Evolutionary conservation across 2,888 invertebrate genomes (phyloP).

Genomic region (Euplexia lucipara): DNA sequence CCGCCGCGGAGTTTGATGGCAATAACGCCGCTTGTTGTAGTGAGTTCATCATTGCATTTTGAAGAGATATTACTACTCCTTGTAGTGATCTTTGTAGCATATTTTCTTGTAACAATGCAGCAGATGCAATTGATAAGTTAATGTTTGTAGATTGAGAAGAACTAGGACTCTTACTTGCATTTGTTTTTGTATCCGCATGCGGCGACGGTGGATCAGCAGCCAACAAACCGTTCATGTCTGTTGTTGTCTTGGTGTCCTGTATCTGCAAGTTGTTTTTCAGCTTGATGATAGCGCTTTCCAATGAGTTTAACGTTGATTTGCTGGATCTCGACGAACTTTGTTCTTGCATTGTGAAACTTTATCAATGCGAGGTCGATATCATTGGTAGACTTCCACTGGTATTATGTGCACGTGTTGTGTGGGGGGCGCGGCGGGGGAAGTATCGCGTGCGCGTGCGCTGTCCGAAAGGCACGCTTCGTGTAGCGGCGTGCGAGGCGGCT

Average conservation of each 20-base stretch:
- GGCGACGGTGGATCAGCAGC: constrained; percentile 81
- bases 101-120: constrained; percentile 92
- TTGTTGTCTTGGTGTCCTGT: constrained; percentile 83
- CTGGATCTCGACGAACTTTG: constrained; percentile 87
- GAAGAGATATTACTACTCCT: constrained; percentile 95
- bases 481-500: constrained; percentile 86
- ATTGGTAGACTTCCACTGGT: constrained; percentile 65
- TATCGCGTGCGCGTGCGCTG: constrained; percentile 85
- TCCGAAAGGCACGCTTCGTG: constrained; percentile 75
- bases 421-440: constrained; percentile 79
- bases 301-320: constrained; percentile 87
- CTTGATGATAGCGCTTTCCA: constrained; percentile 90
- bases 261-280: constrained; percentile 89
- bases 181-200: constrained; percentile 79
- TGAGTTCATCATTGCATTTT: constrained; percentile 96
- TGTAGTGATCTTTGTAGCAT: constrained; percentile 94
- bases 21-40: constrained; percentile 95
- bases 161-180: constrained; percentile 86
- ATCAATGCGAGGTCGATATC: constrained; percentile 64
- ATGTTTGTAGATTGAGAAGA: constrained; percentile 82
- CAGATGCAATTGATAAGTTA: constrained; percentile 90
- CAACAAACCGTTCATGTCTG: constrained; percentile 84
- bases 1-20: constrained; percentile 96
- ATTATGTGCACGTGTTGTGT: constrained; percentile 79
- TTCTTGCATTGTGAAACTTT: constrained; percentile 86